Base-by-base conservation (phyloP, 1,140 invertebrate species). In the Zaprionus ornatus region DNA sequence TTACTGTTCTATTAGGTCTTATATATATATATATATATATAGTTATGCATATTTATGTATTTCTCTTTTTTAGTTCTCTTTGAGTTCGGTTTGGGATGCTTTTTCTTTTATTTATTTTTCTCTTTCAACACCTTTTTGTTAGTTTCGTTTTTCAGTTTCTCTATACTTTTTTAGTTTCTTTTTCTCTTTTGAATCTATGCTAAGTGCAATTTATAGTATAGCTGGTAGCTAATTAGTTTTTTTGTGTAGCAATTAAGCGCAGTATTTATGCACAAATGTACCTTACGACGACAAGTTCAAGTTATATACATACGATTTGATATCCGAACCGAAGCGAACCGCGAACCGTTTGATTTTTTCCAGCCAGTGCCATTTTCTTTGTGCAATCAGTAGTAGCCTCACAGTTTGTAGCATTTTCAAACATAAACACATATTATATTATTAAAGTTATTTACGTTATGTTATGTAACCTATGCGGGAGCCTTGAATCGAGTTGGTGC, bases 191-290 rank as follows among this genome's bases (percentile, higher is more conserved):
- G n/a, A 17, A 54, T 69, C 50, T 50, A 52, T 37, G 29, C 4
- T 84, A 81, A 81, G 82, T 85, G 82, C 78, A 85, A 80, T 83
- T n/a, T 71, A 42, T 71, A 75, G 68, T 69, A 54, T 75, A 75
- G 62, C 74, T 72, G 52, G 45, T 65, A 65, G 68, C 55, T 61
- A 72, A 72, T 70, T 80, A 85, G 79, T 67, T 67, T 62, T 21
- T 15, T 79, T 71, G 59, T 76, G 66, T 78, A 69, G 74, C 45
- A 74, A 57, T 73, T 54, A 80, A 68, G 67, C 70, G 68, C 79
- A 90, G 85, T 90, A 90, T 90, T 90, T 90, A 90, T 90, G 81
- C 85, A 90, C 85, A 90, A 85, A 81, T 90, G 85, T 90, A 90
- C 85, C 85, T 90, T 79, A 90, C 63, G 79, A 76, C 60, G 10